Percentiles rank a stretch among this genome's conserved stretches.
phyloP scores from a whole-genome alignment of 2,888 invertebrate genomes.

The Carcina quercana region DNA sequence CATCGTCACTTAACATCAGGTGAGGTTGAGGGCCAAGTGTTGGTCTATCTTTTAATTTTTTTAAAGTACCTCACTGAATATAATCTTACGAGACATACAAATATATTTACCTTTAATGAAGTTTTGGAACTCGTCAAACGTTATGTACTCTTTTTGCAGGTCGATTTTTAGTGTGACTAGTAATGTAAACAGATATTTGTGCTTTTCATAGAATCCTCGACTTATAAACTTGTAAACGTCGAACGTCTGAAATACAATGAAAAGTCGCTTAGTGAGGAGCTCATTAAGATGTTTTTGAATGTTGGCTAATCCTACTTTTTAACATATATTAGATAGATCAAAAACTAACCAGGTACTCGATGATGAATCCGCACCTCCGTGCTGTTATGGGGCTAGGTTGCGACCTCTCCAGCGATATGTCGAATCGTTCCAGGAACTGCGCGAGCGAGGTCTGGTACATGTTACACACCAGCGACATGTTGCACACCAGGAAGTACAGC shows the following conservation, averaged over 20 bases:
- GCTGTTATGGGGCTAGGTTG: conserved; percentile 77
- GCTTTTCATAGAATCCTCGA: conserved; percentile 87
- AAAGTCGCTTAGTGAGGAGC: too few species aligned
- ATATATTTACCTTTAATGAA: conserved; percentile 86
- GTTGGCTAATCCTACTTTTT: too few species aligned
- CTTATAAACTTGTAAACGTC: conserved; percentile 88
- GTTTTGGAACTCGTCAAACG: conserved; percentile 86
- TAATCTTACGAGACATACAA: too few species aligned
- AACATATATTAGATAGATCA: too few species aligned
- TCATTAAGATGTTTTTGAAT: too few species aligned
- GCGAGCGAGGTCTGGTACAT: conserved; percentile 94
- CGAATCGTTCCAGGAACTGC: conserved; percentile 90
- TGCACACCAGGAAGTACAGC: conserved; percentile 89
- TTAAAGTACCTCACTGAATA: too few species aligned
- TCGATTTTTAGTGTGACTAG: conserved; percentile 89
- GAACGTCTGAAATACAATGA: too few species aligned
- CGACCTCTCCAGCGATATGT: conserved; percentile 84
- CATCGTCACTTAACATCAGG: not conserved
- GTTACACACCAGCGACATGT: conserved; percentile 90
- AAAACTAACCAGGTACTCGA: conserved; percentile 79
- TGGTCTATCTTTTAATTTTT: too few species aligned
- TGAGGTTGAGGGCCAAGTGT: too few species aligned
- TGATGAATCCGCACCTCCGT: conserved; percentile 81
- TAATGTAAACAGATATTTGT: conserved; percentile 89
- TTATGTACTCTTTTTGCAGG: conserved; percentile 78